These are phyloP conservation scores for Pegea sp. DNA, from an alignment of 23 tunicate species.

Conservation along the genomic window DNA sequence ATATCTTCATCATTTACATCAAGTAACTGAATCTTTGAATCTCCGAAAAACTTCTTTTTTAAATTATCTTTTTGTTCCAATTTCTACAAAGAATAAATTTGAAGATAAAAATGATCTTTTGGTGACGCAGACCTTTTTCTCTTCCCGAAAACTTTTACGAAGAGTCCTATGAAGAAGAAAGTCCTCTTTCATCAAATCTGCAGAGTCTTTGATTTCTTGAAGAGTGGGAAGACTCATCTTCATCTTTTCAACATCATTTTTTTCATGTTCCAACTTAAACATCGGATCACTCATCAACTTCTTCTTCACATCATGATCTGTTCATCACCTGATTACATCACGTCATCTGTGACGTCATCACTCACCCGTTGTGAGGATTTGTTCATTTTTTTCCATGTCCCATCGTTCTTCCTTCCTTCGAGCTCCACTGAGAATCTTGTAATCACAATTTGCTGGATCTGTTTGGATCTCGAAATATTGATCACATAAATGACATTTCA, in stretches of 20 bases:
- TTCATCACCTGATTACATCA: neutral
- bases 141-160: constrained; percentile 38
- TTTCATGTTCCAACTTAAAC: constrained; percentile 64
- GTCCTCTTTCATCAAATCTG: constrained; percentile 39
- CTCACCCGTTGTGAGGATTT: constrained; percentile 75
- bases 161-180: constrained; percentile 43
- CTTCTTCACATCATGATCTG: constrained; percentile 57
- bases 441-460: constrained; percentile 92
- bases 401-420: constrained; percentile 81
- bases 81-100: no score
- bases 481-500: constrained; percentile 87
- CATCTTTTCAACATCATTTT: constrained; percentile 38
- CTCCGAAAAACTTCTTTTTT: no score
- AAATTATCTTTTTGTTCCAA: no score
- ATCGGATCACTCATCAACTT: constrained; percentile 55
- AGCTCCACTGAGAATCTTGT: constrained; percentile 71
- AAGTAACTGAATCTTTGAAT: constrained; percentile 25
- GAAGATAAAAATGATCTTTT: no score
- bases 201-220: constrained; percentile 54
- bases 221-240: constrained; percentile 32
- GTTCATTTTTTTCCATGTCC: constrained; percentile 84
- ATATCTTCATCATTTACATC: constrained; percentile 28
- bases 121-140: no score
- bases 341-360: neutral
- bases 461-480: constrained; percentile 91